phyloP scores from a whole-genome alignment of 1,140 invertebrate species.

The Melanaphis sacchari region DNA sequence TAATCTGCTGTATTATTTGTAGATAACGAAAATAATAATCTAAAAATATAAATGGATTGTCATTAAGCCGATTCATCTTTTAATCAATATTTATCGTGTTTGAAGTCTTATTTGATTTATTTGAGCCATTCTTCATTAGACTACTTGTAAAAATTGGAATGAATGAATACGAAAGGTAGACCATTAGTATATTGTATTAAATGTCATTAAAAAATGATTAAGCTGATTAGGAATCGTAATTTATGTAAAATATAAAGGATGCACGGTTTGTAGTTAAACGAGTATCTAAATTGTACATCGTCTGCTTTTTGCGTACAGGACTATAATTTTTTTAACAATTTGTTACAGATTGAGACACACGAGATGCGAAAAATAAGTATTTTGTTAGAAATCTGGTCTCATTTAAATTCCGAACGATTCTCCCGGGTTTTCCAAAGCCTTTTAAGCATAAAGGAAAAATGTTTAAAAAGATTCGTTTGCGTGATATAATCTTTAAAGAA shows the following conservation, averaged over 20 bases:
- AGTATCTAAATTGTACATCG: neutral
- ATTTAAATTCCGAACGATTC: constrained; percentile 44
- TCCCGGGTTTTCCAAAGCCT: constrained; percentile 11
- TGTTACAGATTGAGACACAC: neutral
- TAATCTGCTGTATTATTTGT: neutral
- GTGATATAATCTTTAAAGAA: constrained; percentile 42
- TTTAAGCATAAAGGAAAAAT: constrained; percentile 19
- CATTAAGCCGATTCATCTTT: neutral
- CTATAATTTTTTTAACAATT: constrained; percentile 18
- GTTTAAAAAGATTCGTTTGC: constrained; percentile 15
- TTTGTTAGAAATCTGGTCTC: constrained; percentile 30
- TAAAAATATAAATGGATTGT: neutral
- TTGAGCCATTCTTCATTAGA: neutral
- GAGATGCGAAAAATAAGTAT: neutral
- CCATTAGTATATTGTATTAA: neutral
- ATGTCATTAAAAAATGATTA: neutral
- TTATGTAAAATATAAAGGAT: neutral
- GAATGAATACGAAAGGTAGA: neutral
- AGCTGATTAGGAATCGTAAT: neutral
- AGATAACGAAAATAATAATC: neutral
- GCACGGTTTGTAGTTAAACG: neutral
- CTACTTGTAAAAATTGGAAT: neutral
- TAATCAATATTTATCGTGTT: neutral
- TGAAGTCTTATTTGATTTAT: neutral
- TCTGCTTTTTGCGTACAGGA: neutral